These are phyloP conservation scores for Drosophila bocqueti DNA, from an alignment of 1,140 invertebrate genomes.

Conservation along the genomic window DNA sequence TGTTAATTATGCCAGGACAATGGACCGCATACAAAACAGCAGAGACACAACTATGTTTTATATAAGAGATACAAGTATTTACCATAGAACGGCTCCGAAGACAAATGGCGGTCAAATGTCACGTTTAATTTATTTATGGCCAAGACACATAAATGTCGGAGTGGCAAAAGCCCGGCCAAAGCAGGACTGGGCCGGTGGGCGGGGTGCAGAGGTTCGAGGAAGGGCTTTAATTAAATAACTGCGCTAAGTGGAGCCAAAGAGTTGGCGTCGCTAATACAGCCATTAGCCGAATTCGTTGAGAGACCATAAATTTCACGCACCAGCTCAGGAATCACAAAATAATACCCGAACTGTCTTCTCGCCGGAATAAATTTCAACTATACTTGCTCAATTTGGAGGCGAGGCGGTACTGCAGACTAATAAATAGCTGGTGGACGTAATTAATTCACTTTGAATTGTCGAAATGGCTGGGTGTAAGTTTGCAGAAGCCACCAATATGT, in stretches of 20 bases:
- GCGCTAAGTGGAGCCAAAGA: conserved; percentile 74
- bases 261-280: conserved; percentile 75
- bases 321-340: conserved; percentile 36
- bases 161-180: conserved; percentile 1
- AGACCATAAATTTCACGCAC: conserved; percentile 63
- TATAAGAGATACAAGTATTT: conserved; percentile 71
- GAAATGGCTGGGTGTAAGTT: not conserved
- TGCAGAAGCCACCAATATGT: conserved; percentile 19
- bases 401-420: conserved; percentile 15
- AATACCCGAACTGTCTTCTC: conserved; percentile 21
- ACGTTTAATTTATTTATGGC: conserved; percentile 82
- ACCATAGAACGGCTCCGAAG: conserved; percentile 60
- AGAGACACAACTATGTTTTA: conserved; percentile 66
- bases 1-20: conserved; percentile 72
- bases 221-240: conserved; percentile 77
- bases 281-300: conserved; percentile 72
- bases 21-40: conserved; percentile 66
- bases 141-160: conserved; percentile 21
- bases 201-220: conserved; percentile 5
- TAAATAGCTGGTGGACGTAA: conserved; percentile 24
- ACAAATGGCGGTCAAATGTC: conserved; percentile 82
- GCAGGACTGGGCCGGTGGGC: not conserved
- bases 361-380: conserved; percentile 19
- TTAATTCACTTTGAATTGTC: conserved; percentile 33
- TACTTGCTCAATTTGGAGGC: conserved; percentile 12